Conservation (phyloP, 2,797 vertebrate genomes). For the Pelochelys cantorii region DNA sequence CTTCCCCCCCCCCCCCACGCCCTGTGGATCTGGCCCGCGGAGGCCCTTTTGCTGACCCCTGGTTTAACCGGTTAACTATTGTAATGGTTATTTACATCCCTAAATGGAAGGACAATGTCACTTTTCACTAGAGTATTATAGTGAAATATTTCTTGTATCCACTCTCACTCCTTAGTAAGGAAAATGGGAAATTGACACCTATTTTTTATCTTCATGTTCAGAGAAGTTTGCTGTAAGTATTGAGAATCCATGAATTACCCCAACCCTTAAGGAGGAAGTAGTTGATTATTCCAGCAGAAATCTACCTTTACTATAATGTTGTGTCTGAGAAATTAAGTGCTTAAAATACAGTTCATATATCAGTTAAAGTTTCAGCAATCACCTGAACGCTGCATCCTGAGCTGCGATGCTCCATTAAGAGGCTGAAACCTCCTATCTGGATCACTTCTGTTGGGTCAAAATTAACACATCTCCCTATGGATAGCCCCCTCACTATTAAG, state of each 20-base stretch:
- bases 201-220: neutral
- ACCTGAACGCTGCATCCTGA: neutral
- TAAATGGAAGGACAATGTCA: too few relatives aligned
- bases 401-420: neutral
- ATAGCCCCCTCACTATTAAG: neutral
- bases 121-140: neutral
- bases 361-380: neutral
- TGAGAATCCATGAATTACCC: neutral
- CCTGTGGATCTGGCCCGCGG: too few relatives aligned
- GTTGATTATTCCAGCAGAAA: neutral
- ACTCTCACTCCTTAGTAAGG: neutral
- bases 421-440: neutral
- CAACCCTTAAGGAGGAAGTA: neutral
- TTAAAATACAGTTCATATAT: neutral
- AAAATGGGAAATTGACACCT: neutral
- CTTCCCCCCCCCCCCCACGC: too few relatives aligned
- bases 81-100: too few relatives aligned
- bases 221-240: neutral
- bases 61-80: too few relatives aligned
- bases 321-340: neutral
- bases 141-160: neutral
- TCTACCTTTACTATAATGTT: neutral
- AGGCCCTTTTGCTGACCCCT: too few relatives aligned
- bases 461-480: neutral
- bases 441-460: neutral